Evolutionary conservation across 64 coral and sea anemone species (phyloP), one percentile per base, ranked within the genome.

Genomic region (Anthopleura sola): DNA sequence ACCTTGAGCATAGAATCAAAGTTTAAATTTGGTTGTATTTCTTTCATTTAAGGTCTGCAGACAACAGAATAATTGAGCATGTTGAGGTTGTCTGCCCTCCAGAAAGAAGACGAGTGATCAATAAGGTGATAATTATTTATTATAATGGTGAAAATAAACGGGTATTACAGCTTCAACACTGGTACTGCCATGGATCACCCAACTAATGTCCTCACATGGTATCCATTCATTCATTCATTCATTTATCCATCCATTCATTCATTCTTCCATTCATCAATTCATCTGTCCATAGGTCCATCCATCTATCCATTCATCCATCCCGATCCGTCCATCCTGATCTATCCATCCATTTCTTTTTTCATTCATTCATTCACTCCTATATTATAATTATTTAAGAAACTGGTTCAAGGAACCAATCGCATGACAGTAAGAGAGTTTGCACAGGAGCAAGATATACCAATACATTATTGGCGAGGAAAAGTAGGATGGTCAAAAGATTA

Each of bases 81-180:
- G 68, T 98, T 81, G 95, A 98, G 44, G 92, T 98, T 20, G 89
- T 98, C 28, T 98, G 95, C 55, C 89, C 95, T 28, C 82, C 83
- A 36, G 92, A 94, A 47, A 94, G 86, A 85, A 60, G 92, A 81
- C 86, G 84, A 91, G 46, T 86, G 0, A 85, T 82, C 56, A 88
- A 60, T 37, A 83, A 83, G 50, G 82, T 83, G 40, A 53, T 7
- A 12, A 17, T 13, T 53, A 53, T 53, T 13, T 13, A 53, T 13
- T 48, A 48, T 48, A n/a, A n/a, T n/a, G n/a, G n/a, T n/a, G n/a
- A n/a, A n/a, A n/a, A n/a, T n/a, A n/a, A n/a, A n/a, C n/a, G n/a
- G n/a, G n/a, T n/a, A n/a, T n/a, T n/a, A n/a, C n/a, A n/a, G n/a
- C n/a, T n/a, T n/a, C n/a, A n/a, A n/a, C n/a, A n/a, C n/a, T n/a